A percentile compares a stretch with the other conserved stretches of the same genome.
Conservation (phyloP, 2,888 invertebrate genomes). For the Blastobasis lacticolella region DNA sequence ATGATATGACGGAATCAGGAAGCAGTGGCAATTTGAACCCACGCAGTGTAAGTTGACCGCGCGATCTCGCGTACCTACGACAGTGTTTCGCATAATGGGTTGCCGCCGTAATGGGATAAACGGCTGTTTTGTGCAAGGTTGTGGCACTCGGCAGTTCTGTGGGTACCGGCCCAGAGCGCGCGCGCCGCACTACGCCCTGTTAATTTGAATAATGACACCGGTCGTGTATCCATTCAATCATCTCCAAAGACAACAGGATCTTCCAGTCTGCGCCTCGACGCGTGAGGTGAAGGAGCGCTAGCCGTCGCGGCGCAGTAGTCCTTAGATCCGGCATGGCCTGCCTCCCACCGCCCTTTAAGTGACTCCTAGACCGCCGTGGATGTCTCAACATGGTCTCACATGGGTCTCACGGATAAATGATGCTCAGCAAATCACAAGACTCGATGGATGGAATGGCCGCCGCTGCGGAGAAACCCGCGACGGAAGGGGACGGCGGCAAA, state of each 20-base stretch:
- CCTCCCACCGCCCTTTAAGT: too few relatives aligned
- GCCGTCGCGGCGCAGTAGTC: background rate
- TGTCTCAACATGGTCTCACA: too few relatives aligned
- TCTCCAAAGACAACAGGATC: conserved; percentile 57
- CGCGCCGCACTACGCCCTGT: too few relatives aligned
- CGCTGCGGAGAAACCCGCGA: conserved; percentile 38
- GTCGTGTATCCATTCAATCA: conserved; percentile 68
- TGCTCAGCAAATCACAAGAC: conserved; percentile 5
- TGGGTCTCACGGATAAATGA: too few relatives aligned
- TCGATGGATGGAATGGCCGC: conserved; percentile 62
- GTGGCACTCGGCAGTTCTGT: conserved; percentile 46
- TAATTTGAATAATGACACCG: conserved; percentile 67
- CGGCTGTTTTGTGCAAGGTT: conserved; percentile 67
- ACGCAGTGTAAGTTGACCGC: too few relatives aligned
- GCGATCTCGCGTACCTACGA: too few relatives aligned
- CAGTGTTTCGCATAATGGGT: too few relatives aligned
- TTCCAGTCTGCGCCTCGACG: conserved; percentile 45
- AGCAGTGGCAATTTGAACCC: too few relatives aligned
- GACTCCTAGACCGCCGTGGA: too few relatives aligned
- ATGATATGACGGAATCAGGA: too few relatives aligned
- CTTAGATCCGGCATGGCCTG: background rate
- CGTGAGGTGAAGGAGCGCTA: conserved; percentile 12
- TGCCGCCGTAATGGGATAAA: conserved; percentile 56
- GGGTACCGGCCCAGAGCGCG: conserved; percentile 4
- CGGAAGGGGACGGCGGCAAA: conserved; percentile 35